Evolutionary conservation across 2,113 vertebrate species (phyloP).

Genomic region (Halcyon malimbica): DNA sequence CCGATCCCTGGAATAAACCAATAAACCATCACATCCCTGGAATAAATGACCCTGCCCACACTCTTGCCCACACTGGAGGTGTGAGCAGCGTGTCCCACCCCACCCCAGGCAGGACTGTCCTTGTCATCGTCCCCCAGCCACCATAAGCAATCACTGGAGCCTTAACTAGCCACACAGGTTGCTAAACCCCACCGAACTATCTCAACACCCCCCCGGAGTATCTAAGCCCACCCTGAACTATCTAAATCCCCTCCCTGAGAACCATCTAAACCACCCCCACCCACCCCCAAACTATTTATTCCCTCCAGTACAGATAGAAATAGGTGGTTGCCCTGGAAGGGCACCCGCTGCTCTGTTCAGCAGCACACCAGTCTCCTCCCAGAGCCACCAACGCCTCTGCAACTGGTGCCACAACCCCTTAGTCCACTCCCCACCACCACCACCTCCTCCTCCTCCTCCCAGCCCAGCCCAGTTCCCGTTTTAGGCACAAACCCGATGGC

Average conservation of each 20-base stretch:
- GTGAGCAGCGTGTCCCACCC: neutral
- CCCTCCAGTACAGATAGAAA: neutral
- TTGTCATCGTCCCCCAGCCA: too few relatives aligned
- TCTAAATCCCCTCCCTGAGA: too few relatives aligned
- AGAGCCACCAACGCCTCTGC: neutral
- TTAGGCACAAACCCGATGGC: neutral
- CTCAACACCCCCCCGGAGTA: too few relatives aligned
- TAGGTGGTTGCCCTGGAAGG: neutral
- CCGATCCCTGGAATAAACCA: neutral
- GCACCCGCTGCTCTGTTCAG: neutral
- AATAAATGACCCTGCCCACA: neutral
- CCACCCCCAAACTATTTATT: neutral
- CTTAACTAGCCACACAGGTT: too few relatives aligned
- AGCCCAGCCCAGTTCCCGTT: neutral
- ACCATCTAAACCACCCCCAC: too few relatives aligned
- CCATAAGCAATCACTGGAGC: neutral
- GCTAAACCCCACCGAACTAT: neutral
- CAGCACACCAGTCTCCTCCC: neutral
- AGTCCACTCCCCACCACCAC: neutral
- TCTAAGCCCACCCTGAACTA: too few relatives aligned
- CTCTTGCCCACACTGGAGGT: neutral
- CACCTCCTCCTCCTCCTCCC: neutral
- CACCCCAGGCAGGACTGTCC: neutral
- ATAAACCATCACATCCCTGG: neutral
- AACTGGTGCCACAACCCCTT: neutral